Evolutionary conservation across 2,797 vertebrate species (phyloP).

Genomic region (Tokudaia muenninki): DNA sequence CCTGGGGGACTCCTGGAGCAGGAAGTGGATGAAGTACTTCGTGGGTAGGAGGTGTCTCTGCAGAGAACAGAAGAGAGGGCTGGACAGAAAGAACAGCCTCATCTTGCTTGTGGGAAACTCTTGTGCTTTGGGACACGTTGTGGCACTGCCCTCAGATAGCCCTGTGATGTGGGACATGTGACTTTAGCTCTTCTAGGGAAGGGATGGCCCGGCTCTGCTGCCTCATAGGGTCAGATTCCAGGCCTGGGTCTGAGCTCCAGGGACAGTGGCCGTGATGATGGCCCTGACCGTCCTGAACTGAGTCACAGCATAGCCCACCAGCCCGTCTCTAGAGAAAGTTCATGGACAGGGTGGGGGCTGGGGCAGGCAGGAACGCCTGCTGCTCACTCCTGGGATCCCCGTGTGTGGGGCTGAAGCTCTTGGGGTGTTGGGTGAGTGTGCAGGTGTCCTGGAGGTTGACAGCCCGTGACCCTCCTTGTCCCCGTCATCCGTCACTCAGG

Average conservation of each 20-base stretch:
- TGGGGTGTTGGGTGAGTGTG: background rate
- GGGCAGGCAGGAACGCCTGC: background rate
- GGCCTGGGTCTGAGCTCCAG: background rate
- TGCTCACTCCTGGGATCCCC: fast-evolving
- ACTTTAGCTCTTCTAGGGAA: background rate
- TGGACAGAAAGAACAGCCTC: no score
- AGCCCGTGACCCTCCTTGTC: background rate
- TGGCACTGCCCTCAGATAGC: fast-evolving
- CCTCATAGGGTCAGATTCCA: fast-evolving
- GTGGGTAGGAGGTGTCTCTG: background rate
- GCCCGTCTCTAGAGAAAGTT: background rate
- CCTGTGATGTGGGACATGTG: fast-evolving
- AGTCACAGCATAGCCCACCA: background rate
- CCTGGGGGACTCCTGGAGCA: background rate
- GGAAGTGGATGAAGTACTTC: background rate
- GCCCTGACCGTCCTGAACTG: conserved; percentile 33
- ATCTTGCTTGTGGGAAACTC: background rate
- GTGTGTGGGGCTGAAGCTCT: fast-evolving
- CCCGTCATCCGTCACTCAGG: conserved; percentile 86
- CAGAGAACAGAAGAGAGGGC: no score
- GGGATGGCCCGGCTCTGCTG: fast-evolving
- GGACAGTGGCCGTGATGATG: background rate
- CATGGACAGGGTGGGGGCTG: fast-evolving
- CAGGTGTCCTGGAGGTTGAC: background rate
- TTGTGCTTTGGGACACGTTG: fast-evolving